A percentile compares a stretch with the other conserved stretches of the same genome.
phyloP scores from a whole-genome alignment of 2,113 vertebrate genomes.

The Leuciscus idus region DNA sequence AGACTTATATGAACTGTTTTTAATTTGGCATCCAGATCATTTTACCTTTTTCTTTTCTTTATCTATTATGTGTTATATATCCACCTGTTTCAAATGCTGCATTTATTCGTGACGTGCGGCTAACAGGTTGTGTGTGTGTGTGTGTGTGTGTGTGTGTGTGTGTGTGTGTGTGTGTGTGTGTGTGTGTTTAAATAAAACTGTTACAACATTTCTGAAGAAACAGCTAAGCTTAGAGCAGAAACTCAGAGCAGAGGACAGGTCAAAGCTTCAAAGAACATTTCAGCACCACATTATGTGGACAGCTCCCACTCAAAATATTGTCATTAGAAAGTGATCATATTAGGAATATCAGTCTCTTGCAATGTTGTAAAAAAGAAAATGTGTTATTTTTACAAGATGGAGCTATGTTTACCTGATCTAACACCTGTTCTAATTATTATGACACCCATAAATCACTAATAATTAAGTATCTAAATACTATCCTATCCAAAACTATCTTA shows the following conservation, averaged over 20 bases:
- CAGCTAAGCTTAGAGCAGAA: background rate
- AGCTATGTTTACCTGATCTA: background rate
- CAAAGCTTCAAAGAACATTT: constrained; percentile 29
- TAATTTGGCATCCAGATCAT: background rate
- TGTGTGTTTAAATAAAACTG: background rate
- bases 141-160: background rate
- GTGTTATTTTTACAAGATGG: background rate
- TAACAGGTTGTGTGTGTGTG: background rate
- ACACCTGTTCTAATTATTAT: background rate
- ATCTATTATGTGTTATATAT: background rate
- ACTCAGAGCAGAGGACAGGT: constrained; percentile 29
- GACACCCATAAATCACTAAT: background rate
- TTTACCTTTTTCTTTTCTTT: background rate
- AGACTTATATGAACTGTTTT: background rate
- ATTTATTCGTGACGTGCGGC: background rate
- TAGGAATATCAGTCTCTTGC: background rate
- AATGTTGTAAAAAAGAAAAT: background rate
- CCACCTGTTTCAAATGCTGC: background rate
- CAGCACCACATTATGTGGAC: constrained; percentile 47
- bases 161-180: too few relatives aligned
- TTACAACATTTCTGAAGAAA: background rate
- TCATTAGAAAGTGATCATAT: background rate
- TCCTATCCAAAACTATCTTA: background rate
- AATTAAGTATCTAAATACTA: background rate
- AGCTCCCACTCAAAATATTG: constrained; percentile 13